These are phyloP conservation scores for Sthenelais limicola DNA, from an alignment of 2,888 invertebrate species.

Conservation along the genomic window DNA sequence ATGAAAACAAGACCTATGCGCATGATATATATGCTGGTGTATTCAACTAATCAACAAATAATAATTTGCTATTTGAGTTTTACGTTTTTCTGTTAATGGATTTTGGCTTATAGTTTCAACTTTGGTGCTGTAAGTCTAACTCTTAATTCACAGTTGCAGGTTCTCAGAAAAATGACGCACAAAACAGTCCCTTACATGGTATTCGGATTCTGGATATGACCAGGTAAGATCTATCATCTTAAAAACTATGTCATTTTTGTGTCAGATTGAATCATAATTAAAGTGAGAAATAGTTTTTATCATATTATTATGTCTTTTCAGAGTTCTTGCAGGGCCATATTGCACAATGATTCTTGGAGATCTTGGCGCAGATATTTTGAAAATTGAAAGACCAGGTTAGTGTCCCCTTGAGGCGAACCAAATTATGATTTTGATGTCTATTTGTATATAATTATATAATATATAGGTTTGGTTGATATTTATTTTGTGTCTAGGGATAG, in stretches of 20 bases:
- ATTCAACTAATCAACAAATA: too few species aligned
- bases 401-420: neutral
- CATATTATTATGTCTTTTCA: constrained; percentile 48
- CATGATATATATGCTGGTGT: too few species aligned
- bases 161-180: too few species aligned
- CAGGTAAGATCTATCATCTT: constrained; percentile 49
- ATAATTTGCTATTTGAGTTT: too few species aligned
- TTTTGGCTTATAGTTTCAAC: too few species aligned
- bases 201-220: constrained; percentile 59
- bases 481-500: constrained; percentile 69
- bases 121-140: too few species aligned
- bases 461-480: neutral
- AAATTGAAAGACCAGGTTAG: constrained; percentile 86
- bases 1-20: too few species aligned
- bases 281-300: neutral
- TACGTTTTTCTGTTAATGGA: too few species aligned
- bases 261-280: neutral
- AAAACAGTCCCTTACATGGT: constrained; percentile 54
- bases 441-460: neutral
- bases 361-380: constrained; percentile 92
- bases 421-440: neutral
- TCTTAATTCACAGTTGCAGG: too few species aligned
- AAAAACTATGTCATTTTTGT: neutral
- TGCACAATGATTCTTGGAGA: constrained; percentile 95
- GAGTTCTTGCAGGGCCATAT: constrained; percentile 94